Evolutionary conservation across 2,113 vertebrate genomes (phyloP).

Genomic region (Todiramphus chloris): DNA sequence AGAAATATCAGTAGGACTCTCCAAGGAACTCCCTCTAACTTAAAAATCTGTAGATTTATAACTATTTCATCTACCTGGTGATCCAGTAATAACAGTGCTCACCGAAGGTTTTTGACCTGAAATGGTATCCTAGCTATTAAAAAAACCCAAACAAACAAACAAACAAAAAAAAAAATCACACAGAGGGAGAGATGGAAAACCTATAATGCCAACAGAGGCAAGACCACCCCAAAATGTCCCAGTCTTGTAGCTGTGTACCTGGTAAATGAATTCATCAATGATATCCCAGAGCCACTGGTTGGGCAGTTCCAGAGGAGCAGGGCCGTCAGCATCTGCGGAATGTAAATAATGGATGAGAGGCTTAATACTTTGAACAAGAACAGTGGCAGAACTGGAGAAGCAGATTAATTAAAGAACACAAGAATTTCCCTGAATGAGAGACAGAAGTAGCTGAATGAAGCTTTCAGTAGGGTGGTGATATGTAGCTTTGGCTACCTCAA

Average conservation of each 20-base stretch:
- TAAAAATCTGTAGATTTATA: background rate
- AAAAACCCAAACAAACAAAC: background rate
- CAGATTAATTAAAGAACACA: background rate
- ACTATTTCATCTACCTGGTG: background rate
- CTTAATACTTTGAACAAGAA: background rate
- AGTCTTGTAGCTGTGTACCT: constrained; percentile 68
- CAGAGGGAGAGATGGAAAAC: background rate
- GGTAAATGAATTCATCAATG: constrained; percentile 99
- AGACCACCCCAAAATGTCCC: background rate
- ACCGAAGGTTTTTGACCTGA: background rate
- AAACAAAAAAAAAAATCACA: background rate
- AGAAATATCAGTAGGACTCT: background rate
- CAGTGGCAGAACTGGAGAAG: background rate
- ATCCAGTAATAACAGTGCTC: background rate
- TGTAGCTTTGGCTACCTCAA: background rate
- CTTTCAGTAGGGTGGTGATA: background rate
- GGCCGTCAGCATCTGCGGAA: constrained; percentile 92
- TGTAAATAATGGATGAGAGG: background rate
- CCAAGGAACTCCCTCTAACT: background rate
- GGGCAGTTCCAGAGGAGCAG: constrained; percentile 94
- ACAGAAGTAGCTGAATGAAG: background rate
- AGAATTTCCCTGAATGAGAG: background rate
- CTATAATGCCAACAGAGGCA: background rate
- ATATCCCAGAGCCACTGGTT: constrained; percentile 99
- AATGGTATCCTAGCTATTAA: background rate